phyloP scores from a whole-genome alignment of 2,113 vertebrate genomes.

The Edolisoma coerulescens region DNA sequence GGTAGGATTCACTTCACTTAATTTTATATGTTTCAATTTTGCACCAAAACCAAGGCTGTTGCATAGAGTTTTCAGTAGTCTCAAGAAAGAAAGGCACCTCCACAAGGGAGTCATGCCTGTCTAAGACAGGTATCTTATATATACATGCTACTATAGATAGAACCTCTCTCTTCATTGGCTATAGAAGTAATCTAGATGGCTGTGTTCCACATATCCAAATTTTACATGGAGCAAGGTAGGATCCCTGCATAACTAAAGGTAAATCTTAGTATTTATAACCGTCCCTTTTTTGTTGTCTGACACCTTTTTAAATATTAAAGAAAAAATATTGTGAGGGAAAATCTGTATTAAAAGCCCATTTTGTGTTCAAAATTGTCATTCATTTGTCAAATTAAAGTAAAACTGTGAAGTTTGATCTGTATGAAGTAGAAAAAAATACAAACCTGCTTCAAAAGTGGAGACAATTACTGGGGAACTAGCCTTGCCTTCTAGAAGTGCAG shows the following conservation, averaged over 20 bases:
- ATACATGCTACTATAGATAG: neutral
- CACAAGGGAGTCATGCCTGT: neutral
- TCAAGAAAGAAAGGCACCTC: neutral
- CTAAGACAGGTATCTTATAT: neutral
- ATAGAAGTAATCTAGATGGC: neutral
- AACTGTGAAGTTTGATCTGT: neutral
- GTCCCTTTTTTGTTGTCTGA: neutral
- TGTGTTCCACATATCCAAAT: neutral
- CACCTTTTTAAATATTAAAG: neutral
- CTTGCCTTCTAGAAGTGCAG: conserved; percentile 78
- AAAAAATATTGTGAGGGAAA: neutral
- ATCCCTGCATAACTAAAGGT: neutral
- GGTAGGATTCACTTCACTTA: neutral
- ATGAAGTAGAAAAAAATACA: neutral
- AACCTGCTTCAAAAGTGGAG: conserved; percentile 90
- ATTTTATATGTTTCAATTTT: neutral
- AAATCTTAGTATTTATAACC: neutral
- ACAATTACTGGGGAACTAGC: conserved; percentile 74
- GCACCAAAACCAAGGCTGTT: neutral
- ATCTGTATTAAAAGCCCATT: neutral
- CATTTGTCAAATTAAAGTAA: neutral
- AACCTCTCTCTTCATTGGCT: neutral
- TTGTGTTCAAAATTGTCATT: neutral
- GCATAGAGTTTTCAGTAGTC: neutral
- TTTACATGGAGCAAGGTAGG: neutral